Evolutionary conservation across 1,140 invertebrate species (phyloP).

Genomic region (Zaprionus tsacasi): DNA sequence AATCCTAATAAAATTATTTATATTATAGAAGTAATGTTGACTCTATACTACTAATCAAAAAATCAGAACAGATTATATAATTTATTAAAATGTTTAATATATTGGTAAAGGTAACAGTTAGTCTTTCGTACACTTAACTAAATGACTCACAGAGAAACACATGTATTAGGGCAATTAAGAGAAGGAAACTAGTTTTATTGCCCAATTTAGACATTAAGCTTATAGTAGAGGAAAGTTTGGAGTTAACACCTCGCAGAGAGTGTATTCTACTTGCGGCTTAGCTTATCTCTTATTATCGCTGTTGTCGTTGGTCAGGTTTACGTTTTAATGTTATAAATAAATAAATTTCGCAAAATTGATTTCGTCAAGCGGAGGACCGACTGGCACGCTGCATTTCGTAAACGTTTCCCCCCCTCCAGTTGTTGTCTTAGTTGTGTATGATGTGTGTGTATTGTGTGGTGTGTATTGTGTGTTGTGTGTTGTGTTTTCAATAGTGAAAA

Average conservation of each 20-base stretch:
- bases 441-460: slow-evolving; percentile 33
- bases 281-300: slow-evolving; percentile 5
- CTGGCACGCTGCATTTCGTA: slow-evolving; percentile 67
- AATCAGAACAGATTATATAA: too few species aligned
- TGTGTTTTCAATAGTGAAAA: slow-evolving; percentile 15
- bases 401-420: slow-evolving; percentile 41
- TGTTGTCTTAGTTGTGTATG: slow-evolving; percentile 6
- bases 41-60: too few species aligned
- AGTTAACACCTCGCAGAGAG: neutral
- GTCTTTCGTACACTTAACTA: neutral
- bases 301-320: slow-evolving; percentile 64
- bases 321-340: slow-evolving; percentile 64
- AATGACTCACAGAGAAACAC: neutral
- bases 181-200: neutral
- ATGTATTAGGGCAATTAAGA: neutral
- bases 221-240: neutral
- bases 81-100: too few species aligned
- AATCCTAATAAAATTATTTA: too few species aligned
- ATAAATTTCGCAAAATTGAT: slow-evolving; percentile 74
- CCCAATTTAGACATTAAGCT: neutral
- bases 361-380: slow-evolving; percentile 46
- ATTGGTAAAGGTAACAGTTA: too few species aligned
- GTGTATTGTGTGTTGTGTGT: slow-evolving; percentile 9
- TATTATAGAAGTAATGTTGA: too few species aligned
- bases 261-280: slow-evolving; percentile 8